A percentile compares a stretch with the other conserved stretches of the same genome.
Evolutionary conservation across 2,797 vertebrate genomes (phyloP).

Genomic region (Sternarchorhynchus goeldii): DNA sequence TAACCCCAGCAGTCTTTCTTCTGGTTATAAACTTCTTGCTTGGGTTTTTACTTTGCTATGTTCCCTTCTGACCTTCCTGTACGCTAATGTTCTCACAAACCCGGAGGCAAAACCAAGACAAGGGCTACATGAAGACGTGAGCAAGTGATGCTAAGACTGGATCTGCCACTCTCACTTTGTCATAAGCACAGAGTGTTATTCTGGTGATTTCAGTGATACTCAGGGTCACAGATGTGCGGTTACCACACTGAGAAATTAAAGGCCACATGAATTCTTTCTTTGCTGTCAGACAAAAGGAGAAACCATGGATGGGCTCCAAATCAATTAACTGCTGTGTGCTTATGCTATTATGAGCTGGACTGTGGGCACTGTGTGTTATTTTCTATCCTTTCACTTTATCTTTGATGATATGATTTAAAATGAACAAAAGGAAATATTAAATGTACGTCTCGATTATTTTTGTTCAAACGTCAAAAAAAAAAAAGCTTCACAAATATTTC

Average conservation of each 20-base stretch:
- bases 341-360: slow-evolving; percentile 48
- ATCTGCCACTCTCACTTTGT: slow-evolving; percentile 40
- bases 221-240: slow-evolving; percentile 47
- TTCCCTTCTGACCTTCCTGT: slow-evolving; percentile 6
- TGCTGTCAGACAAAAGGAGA: slow-evolving; percentile 24
- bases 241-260: slow-evolving; percentile 57
- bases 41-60: slow-evolving; percentile 3
- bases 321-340: slow-evolving; percentile 52
- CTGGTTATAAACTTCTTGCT: background rate
- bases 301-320: slow-evolving; percentile 45
- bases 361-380: slow-evolving; percentile 32
- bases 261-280: slow-evolving; percentile 53
- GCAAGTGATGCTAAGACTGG: slow-evolving; percentile 13
- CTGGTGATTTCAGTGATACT: slow-evolving; percentile 41
- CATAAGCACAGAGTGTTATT: slow-evolving; percentile 28
- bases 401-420: background rate
- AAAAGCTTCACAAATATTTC: too few species aligned
- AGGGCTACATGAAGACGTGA: slow-evolving; percentile 13
- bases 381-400: slow-evolving; percentile 7
- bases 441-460: too few species aligned
- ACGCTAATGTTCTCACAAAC: slow-evolving; percentile 1
- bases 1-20: background rate
- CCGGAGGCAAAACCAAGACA: slow-evolving; percentile 23
- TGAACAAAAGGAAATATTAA: background rate
- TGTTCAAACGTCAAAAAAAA: too few species aligned